Evolutionary conservation across 1,140 invertebrate species (phyloP).

Genomic region (Papilio polytes): DNA sequence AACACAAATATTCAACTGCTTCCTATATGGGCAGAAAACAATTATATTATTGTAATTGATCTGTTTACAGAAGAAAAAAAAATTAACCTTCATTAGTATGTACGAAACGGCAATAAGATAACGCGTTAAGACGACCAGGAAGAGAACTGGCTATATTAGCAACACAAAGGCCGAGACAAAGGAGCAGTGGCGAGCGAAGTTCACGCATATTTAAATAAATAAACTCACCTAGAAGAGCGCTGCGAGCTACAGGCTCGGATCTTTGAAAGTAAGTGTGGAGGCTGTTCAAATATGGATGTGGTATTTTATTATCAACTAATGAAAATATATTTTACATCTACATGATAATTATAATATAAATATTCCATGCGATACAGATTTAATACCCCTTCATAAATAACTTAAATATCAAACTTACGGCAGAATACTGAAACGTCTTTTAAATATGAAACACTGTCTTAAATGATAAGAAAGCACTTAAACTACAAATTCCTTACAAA

Average conservation of each 20-base stretch:
- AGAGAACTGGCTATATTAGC: constrained; percentile 60
- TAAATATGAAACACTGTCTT: too few relatives aligned
- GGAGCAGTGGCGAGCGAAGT: constrained; percentile 62
- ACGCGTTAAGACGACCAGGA: constrained; percentile 62
- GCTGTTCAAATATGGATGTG: constrained; percentile 44
- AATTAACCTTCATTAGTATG: constrained; percentile 41
- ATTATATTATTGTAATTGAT: constrained; percentile 23
- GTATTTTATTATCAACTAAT: constrained; percentile 15
- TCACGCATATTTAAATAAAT: constrained; percentile 81
- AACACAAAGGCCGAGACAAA: constrained; percentile 70
- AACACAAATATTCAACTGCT: background rate
- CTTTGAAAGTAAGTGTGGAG: constrained; percentile 42
- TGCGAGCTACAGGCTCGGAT: constrained; percentile 59
- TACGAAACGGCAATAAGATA: constrained; percentile 48
- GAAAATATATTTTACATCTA: background rate
- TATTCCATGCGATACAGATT: background rate
- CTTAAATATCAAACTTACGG: too few relatives aligned
- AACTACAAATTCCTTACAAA: too few relatives aligned
- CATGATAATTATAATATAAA: background rate
- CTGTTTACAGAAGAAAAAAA: constrained; percentile 37
- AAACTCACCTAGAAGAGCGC: constrained; percentile 69
- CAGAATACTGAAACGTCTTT: too few relatives aligned
- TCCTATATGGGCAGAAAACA: background rate
- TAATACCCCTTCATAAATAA: too few relatives aligned
- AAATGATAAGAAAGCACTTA: too few relatives aligned